Evolutionary conservation across 2,888 invertebrate species (phyloP).

Genomic region (Apodemia mormo): DNA sequence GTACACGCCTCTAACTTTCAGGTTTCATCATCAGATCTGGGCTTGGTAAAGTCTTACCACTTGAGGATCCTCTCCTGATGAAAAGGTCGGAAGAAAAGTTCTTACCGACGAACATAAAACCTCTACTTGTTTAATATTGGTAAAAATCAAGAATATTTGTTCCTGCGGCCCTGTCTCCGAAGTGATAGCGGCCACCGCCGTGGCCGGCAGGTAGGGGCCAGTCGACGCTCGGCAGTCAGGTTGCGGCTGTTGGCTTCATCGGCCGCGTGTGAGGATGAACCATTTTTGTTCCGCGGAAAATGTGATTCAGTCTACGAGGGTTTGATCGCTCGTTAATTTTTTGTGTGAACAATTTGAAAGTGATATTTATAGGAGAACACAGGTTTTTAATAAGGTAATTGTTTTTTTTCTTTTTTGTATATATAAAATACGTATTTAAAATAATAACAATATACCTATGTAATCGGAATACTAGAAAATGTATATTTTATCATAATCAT

Average conservation of each 20-base stretch:
- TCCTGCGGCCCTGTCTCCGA: constrained; percentile 16
- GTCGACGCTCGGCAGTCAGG: constrained; percentile 1
- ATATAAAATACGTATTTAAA: too few relatives aligned
- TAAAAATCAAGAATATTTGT: not conserved
- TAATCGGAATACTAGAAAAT: too few relatives aligned
- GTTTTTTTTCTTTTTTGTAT: constrained; percentile 7
- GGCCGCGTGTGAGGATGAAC: constrained; percentile 54
- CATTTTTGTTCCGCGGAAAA: constrained; percentile 74
- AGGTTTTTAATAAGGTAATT: constrained; percentile 28
- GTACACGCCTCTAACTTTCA: too few relatives aligned
- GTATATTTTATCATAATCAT: too few relatives aligned
- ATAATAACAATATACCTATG: too few relatives aligned
- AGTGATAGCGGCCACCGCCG: constrained; percentile 10
- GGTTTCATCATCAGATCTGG: too few relatives aligned
- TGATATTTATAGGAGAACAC: constrained; percentile 36
- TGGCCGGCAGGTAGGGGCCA: not conserved
- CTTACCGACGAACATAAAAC: too few relatives aligned
- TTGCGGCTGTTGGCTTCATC: constrained; percentile 1
- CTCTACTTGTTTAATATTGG: not conserved
- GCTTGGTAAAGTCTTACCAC: too few relatives aligned
- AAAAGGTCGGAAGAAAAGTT: too few relatives aligned
- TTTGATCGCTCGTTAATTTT: constrained; percentile 42
- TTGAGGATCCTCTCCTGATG: too few relatives aligned
- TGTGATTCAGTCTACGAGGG: constrained; percentile 69
- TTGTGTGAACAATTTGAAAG: constrained; percentile 34